Percentiles rank a stretch among this genome's conserved stretches.
Evolutionary conservation across 1,140 invertebrate species (phyloP).

Genomic region (Papilio dardanus): DNA sequence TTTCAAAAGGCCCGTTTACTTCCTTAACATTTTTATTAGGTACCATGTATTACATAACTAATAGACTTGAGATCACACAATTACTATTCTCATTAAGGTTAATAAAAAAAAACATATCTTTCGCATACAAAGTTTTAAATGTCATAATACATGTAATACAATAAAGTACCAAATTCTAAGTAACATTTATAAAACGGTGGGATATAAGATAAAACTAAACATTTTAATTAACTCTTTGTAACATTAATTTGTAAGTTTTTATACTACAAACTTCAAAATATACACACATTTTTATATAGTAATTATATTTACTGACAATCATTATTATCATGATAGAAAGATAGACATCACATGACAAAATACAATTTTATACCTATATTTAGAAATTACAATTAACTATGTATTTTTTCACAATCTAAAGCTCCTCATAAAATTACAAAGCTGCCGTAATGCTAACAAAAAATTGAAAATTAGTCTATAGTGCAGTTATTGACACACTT

Average conservation of each 20-base stretch:
- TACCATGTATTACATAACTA: constrained; percentile 34
- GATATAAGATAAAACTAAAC: constrained; percentile 41
- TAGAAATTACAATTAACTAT: neutral
- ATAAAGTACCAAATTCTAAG: constrained; percentile 35
- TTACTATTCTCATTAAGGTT: constrained; percentile 4
- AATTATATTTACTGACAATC: neutral
- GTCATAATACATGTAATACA: constrained; percentile 22
- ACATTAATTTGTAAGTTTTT: constrained; percentile 24
- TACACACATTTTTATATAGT: constrained; percentile 22
- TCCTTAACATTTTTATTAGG: constrained; percentile 18
- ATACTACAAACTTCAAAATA: constrained; percentile 31
- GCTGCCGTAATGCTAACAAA: constrained; percentile 38
- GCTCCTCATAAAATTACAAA: constrained; percentile 15
- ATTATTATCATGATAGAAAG: neutral
- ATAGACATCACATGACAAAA: constrained; percentile 5
- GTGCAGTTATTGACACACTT: neutral
- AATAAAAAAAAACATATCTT: neutral
- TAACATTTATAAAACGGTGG: constrained; percentile 49
- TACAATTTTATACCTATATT: neutral
- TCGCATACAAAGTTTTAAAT: constrained; percentile 8
- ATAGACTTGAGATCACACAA: constrained; percentile 29
- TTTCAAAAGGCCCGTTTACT: neutral
- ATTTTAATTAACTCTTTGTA: constrained; percentile 9
- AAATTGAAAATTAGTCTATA: neutral
- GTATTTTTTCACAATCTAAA: neutral